Evolutionary conservation across 2,888 invertebrate species (phyloP).

Genomic region (Tyria jacobaeae): DNA sequence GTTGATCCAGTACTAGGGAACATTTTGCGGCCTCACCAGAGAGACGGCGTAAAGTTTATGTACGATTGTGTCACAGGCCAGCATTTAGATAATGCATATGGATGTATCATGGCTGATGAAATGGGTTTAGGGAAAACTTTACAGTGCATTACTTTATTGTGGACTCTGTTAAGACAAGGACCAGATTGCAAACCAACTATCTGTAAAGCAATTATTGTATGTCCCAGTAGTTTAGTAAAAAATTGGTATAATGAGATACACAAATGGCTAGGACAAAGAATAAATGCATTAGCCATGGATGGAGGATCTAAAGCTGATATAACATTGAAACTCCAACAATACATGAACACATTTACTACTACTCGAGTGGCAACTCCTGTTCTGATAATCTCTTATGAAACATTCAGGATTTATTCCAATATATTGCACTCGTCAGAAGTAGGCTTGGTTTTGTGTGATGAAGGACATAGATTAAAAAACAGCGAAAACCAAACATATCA

Average conservation of each 20-base stretch:
- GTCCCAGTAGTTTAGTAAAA: constrained; percentile 98
- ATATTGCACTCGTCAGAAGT: constrained; percentile 96
- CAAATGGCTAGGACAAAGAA: constrained; percentile 97
- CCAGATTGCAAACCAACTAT: constrained; percentile 96
- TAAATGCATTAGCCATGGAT: constrained; percentile 94
- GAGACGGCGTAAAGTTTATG: constrained; percentile 99
- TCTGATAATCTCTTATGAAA: constrained; percentile 99
- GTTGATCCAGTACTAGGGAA: constrained; percentile 97
- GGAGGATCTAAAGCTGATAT: constrained; percentile 95
- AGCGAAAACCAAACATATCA: constrained; percentile 99
- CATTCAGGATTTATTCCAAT: constrained; percentile 96
- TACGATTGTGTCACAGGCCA: constrained; percentile 98
- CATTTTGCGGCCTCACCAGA: constrained; percentile 97
- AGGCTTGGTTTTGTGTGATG: constrained; percentile 99
- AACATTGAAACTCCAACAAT: constrained; percentile 92
- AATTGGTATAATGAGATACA: constrained; percentile 99
- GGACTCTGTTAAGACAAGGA: constrained; percentile 97
- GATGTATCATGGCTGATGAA: constrained; percentile 99
- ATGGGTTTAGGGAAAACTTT: constrained; percentile 99
- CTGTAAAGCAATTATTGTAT: constrained; percentile 97
- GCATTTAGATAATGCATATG: constrained; percentile 94
- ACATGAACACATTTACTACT: constrained; percentile 93
- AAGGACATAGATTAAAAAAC: constrained; percentile 99
- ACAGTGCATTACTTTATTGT: constrained; percentile 98
- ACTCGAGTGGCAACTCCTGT: constrained; percentile 94